Conservation (phyloP, 2,113 vertebrate species). For the Ctenodactylus gundi region DNA sequence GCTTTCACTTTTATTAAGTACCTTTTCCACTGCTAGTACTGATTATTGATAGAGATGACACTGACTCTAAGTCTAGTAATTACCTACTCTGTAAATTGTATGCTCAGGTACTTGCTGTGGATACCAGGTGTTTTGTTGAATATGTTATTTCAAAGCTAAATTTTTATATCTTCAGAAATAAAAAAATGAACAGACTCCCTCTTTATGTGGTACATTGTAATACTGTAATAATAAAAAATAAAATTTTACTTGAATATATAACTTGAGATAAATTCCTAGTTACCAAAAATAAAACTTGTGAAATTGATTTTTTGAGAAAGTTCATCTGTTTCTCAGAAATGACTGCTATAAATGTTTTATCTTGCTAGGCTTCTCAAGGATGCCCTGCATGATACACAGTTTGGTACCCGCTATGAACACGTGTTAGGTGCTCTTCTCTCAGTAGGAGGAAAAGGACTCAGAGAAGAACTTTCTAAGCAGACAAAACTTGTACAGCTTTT, state of each 20-base stretch:
- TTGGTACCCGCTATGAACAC: conserved; percentile 91
- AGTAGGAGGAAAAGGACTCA: conserved; percentile 90
- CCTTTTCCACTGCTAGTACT: conserved; percentile 41
- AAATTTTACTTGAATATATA: conserved; percentile 39
- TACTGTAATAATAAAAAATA: background rate
- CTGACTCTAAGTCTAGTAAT: background rate
- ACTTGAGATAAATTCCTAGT: conserved; percentile 10
- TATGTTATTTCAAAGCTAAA: background rate
- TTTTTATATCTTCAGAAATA: conserved; percentile 40
- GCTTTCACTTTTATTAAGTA: conserved; percentile 62
- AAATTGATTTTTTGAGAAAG: background rate
- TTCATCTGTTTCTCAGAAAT: conserved; percentile 41
- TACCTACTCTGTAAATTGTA: background rate
- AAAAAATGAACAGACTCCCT: conserved; percentile 29
- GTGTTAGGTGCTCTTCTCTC: conserved; percentile 95
- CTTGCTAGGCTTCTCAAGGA: conserved; percentile 94
- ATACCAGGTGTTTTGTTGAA: conserved; percentile 33
- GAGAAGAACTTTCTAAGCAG: conserved; percentile 94
- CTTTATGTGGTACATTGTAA: background rate
- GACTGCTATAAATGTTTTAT: conserved; percentile 61
- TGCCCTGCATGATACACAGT: conserved; percentile 92
- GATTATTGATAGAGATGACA: background rate
- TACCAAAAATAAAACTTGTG: conserved; percentile 30
- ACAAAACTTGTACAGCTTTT: conserved; percentile 92
- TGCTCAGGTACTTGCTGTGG: background rate